These are phyloP conservation scores for Guaruba guarouba DNA, from an alignment of 2,113 vertebrate species.

Conservation along the genomic window DNA sequence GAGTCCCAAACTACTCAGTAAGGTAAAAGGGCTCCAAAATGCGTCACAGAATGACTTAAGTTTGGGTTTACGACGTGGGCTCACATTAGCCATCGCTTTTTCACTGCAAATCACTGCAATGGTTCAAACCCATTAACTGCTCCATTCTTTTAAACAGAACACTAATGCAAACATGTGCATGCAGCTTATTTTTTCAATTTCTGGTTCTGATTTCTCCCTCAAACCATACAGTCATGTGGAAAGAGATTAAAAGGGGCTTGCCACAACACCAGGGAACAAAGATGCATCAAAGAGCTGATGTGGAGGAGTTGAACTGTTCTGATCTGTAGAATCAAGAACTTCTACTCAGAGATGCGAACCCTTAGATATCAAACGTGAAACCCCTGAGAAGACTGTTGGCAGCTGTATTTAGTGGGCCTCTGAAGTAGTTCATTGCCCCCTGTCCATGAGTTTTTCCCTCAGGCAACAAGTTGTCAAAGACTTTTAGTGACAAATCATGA, in stretches of 20 bases:
- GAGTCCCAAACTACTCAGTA: not conserved
- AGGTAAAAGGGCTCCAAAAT: not conserved
- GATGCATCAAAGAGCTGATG: not conserved
- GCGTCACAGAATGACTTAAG: not conserved
- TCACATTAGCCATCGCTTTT: not conserved
- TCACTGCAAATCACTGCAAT: not conserved
- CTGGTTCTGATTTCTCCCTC: not conserved
- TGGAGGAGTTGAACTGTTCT: not conserved
- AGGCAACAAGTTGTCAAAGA: not conserved
- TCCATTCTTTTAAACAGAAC: not conserved
- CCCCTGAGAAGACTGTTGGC: not conserved
- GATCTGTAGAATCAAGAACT: not conserved
- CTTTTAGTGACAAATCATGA: not conserved
- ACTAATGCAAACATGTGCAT: not conserved
- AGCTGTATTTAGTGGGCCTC: not conserved
- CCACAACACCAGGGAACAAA: not conserved
- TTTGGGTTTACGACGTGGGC: not conserved
- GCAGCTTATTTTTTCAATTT: not conserved
- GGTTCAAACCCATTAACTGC: not conserved
- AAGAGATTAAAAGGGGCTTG: not conserved
- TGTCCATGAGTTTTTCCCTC: not conserved
- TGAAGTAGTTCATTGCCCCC: not conserved
- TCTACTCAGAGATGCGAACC: not conserved
- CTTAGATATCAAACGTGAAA: not conserved
- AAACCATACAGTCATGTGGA: rapidly evolving